Evolutionary conservation across 2,888 invertebrate genomes (phyloP).

Genomic region (Leptinotarsa juncta): DNA sequence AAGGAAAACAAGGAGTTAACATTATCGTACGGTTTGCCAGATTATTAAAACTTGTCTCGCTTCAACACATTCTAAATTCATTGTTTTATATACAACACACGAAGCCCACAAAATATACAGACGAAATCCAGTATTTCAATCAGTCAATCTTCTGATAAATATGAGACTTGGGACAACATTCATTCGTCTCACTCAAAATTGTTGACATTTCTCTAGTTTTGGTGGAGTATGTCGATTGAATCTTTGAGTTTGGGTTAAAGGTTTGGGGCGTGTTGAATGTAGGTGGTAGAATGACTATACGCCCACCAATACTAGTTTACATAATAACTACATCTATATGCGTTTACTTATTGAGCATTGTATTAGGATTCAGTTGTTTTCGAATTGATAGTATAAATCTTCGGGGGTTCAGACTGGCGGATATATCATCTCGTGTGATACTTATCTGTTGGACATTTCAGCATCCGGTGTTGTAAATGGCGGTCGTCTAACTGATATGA

Average conservation of each 20-base stretch:
- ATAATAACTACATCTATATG: slow-evolving; percentile 55
- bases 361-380: slow-evolving; percentile 42
- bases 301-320: slow-evolving; percentile 50
- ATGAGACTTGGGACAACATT: no score
- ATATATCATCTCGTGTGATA: slow-evolving; percentile 27
- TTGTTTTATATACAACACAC: no score
- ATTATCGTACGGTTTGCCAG: no score
- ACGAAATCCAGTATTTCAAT: no score
- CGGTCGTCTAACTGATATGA: neutral
- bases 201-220: neutral
- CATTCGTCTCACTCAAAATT: neutral
- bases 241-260: slow-evolving; percentile 52
- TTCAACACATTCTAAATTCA: no score
- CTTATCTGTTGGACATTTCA: slow-evolving; percentile 23
- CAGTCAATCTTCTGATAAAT: no score
- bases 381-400: slow-evolving; percentile 38
- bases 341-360: slow-evolving; percentile 44
- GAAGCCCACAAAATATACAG: no score
- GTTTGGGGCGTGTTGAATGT: slow-evolving; percentile 51
- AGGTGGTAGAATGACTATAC: slow-evolving; percentile 48
- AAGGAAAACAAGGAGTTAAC: no score
- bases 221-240: slow-evolving; percentile 50
- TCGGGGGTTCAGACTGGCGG: slow-evolving; percentile 26
- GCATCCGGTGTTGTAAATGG: slow-evolving; percentile 15
- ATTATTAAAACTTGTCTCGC: no score